Evolutionary conservation across 2,797 vertebrate species (phyloP), one percentile per base, ranked within the genome.

Genomic region (Onychomys leucogaster): DNA sequence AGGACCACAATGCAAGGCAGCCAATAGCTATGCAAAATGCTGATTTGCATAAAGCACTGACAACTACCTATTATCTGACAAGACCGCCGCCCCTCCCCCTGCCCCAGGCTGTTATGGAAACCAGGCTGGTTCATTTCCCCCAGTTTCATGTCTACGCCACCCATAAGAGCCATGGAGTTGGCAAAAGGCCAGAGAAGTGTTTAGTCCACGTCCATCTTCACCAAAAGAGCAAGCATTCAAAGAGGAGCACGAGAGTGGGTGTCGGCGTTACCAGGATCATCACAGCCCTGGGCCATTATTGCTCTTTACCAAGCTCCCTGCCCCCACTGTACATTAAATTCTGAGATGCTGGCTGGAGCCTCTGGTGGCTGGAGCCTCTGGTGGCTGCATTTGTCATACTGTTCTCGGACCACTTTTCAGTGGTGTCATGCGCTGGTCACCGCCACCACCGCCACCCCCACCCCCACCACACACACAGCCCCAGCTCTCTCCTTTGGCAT

Each of bases 161-260:
- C 61, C 77, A 29, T 78, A 95, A 88, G 92, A 91, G 61, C 89
- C 43, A 17, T n/a, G 29, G 75, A 92, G 85, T 80, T 97, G 88
- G 61, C 93, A 96, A 14, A 77, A 11, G 55, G 55, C 83, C 96
- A 89, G 80, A 85, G 77, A 90, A 94, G 41, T 89, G 21, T 95
- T 95, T 69, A 78, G 93, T 80, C 71, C 37, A 37, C 59, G 61
- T 83, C 84, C 61, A 1, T 86, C 37, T 93, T 95, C 83, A 94
- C 65, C 49, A n/a, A 67, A 96, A 95, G 82, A 92, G 65, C 37
- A 65, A 5, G 52, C 27, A 63, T 32, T 76, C 46, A 84, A 41
- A 81, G 27, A 77, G 87, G 57, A n/a, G 41, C 4, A 2, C 29
- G 27, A 89, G 61, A 59, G 73, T 69, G 81, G 73, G 69, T 41